Percentiles rank a stretch among this genome's conserved stretches.
Evolutionary conservation across 2,888 invertebrate species (phyloP).

Genomic region (Odontocerum albicorne): DNA sequence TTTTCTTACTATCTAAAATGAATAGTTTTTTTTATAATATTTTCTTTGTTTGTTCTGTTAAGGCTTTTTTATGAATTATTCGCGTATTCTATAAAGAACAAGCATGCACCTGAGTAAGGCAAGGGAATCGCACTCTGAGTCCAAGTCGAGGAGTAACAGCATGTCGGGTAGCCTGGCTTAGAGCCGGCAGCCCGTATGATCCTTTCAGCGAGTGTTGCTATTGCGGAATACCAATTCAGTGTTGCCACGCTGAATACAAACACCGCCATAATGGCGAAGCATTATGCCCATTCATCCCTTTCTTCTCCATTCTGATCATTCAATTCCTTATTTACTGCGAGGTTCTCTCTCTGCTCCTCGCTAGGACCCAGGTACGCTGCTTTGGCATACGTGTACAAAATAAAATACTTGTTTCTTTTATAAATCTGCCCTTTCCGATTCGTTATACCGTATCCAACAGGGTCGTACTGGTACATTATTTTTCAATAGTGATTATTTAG

Average conservation of each 20-base stretch:
- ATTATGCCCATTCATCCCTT: constrained; percentile 36
- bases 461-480: too few species aligned
- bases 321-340: constrained; percentile 33
- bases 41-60: too few species aligned
- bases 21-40: too few species aligned
- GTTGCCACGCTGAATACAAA: constrained; percentile 33
- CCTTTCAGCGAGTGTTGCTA: constrained; percentile 31
- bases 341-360: constrained; percentile 16
- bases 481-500: too few species aligned
- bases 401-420: constrained; percentile 34
- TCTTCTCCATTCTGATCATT: constrained; percentile 34
- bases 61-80: too few species aligned
- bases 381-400: constrained; percentile 34
- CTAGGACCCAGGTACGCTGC: background rate
- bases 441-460: background rate
- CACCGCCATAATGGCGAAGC: constrained; percentile 31
- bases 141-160: too few species aligned
- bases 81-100: too few species aligned
- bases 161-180: constrained; percentile 13
- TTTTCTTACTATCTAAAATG: too few species aligned
- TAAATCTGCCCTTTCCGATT: constrained; percentile 2
- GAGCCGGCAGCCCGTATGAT: constrained; percentile 25
- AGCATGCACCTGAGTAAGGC: too few species aligned
- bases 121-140: too few species aligned
- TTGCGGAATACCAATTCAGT: constrained; percentile 34